These are phyloP conservation scores for Epirrhoe alternata DNA, from an alignment of 2,888 invertebrate genomes.

Conservation along the genomic window DNA sequence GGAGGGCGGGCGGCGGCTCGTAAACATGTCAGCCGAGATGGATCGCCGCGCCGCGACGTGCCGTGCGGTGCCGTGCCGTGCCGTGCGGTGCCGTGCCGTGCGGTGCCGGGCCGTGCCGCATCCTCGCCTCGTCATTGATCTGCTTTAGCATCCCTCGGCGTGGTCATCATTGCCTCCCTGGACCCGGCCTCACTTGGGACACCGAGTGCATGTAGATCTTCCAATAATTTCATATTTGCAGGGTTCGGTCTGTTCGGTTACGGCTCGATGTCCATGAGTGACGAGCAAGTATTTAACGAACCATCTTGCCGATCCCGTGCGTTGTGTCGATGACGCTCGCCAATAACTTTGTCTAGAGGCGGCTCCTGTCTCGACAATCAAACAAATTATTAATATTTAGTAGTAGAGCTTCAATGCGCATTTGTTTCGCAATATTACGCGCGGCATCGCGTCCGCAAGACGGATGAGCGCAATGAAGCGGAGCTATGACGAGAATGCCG, in stretches of 20 bases:
- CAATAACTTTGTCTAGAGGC: background rate
- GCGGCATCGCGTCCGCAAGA: constrained; percentile 1
- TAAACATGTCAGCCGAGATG: constrained; percentile 73
- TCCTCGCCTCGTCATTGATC: too few relatives aligned
- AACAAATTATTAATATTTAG: background rate
- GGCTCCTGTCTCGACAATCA: background rate
- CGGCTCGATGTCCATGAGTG: too few relatives aligned
- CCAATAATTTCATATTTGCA: too few relatives aligned
- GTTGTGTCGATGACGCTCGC: background rate
- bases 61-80: constrained; percentile 31
- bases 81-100: constrained; percentile 11
- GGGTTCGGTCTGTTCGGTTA: too few relatives aligned
- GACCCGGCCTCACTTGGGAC: too few relatives aligned
- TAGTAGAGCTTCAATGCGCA: background rate
- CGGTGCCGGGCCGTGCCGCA: too few relatives aligned
- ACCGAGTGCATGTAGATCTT: too few relatives aligned
- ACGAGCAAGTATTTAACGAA: background rate
- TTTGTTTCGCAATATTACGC: background rate
- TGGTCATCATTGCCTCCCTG: too few relatives aligned
- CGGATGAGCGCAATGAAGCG: constrained; percentile 1
- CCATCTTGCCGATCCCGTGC: background rate
- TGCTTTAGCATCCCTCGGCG: too few relatives aligned
- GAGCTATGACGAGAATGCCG: constrained; percentile 9
- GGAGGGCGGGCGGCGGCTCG: constrained; percentile 48
- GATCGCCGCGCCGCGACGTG: constrained; percentile 51